Evolutionary conservation across 2,113 vertebrate genomes (phyloP), one percentile per base, ranked within the genome.

Genomic region (Thermophis baileyi): DNA sequence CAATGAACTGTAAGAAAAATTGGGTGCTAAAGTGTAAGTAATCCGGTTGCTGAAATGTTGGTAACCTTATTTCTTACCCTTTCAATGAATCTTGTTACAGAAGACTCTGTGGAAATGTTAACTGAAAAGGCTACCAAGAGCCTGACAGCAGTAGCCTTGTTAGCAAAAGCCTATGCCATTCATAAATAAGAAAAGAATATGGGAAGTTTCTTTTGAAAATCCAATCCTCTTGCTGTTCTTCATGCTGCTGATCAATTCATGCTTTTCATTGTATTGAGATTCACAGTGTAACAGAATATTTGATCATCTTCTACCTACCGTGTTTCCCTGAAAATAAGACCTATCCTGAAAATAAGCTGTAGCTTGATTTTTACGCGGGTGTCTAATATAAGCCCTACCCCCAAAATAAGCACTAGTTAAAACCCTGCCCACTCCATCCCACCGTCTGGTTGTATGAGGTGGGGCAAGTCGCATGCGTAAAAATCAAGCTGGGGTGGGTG

Each of bases 391-490:
- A 53, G 4, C 2, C 55, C 55, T 25, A 57, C 7, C 55, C 54
- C 55, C 14, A 18, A 55, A 57, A 57, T 25, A 57, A 57, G 22
- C 6, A 5, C 20, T 22, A 22, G 20, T 54, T 54, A 54, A 54
- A 4, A 20, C 53, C 54, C 7, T 25, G 54, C 22, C 54, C 20
- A 55, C 22, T 55, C 22, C 22, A 24, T 55, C 27, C 57, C 57
- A 63, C 57, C 1, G 11, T 63, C 25, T 60, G 57, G 9, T 30
- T 63, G 10, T 63, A 63, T 27, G 6, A 60, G 55, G 9, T 60
- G 24, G 25, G 9, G 2, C 25, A 3, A 30, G 27, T 3, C 27
- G 0, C 27, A 63, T 30, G 3, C 9, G 0, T 30, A 63, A 27
- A 63, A 63, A 63, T 12, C 10, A 63, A 63, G 27, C 27, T 63